Conservation (phyloP, 2,113 vertebrate genomes). For the Hippocampus guttulatus region DNA sequence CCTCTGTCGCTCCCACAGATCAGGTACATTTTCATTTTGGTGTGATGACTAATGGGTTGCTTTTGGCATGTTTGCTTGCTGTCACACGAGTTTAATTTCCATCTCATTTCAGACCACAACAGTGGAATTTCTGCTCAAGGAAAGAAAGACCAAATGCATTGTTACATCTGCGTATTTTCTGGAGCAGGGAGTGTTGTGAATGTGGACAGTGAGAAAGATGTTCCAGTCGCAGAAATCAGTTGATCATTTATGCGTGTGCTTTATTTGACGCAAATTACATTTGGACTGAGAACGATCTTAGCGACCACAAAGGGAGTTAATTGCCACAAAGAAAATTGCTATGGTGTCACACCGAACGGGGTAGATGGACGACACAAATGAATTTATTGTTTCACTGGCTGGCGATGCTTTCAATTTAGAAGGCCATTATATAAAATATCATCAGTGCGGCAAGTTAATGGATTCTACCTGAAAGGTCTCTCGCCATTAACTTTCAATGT, state of each 20-base stretch:
- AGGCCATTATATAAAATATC: not conserved
- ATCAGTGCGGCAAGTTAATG: constrained; percentile 3
- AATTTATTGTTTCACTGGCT: constrained; percentile 7
- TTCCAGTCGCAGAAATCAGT: constrained; percentile 73
- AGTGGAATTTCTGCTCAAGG: not conserved
- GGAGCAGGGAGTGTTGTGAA: constrained; percentile 38
- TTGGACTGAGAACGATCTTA: constrained; percentile 4
- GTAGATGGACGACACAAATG: not conserved
- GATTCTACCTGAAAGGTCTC: constrained; percentile 65
- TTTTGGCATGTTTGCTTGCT: constrained; percentile 10
- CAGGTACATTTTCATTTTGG: constrained; percentile 52
- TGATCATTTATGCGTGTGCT: constrained; percentile 48
- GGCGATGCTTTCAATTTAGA: constrained; percentile 18
- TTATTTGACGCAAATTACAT: constrained; percentile 19
- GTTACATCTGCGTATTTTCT: not conserved
- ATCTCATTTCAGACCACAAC: not conserved
- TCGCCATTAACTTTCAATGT: constrained; percentile 74
- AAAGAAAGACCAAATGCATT: not conserved
- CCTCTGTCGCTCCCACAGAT: constrained; percentile 60
- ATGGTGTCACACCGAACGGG: constrained; percentile 1
- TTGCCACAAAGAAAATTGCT: not conserved
- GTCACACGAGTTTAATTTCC: constrained; percentile 10
- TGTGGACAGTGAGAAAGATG: constrained; percentile 77
- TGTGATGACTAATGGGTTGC: constrained; percentile 3
- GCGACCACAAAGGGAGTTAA: constrained; percentile 10